Base-by-base conservation (phyloP, 2,888 invertebrate species). In the Heterodera filipjevi region DNA sequence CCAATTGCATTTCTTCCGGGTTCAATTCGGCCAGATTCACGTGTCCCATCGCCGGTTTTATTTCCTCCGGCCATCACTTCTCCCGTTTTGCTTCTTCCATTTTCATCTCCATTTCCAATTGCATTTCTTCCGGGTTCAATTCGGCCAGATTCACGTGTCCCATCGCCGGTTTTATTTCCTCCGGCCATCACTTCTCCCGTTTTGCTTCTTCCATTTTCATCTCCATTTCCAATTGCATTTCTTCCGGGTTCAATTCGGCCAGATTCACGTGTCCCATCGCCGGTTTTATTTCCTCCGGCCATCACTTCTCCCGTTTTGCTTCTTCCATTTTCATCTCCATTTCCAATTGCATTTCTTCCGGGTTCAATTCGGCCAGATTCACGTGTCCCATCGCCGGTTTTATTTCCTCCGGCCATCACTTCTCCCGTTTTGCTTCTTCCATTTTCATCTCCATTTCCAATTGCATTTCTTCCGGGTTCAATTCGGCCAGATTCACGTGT, bases 381-480 rank as follows among this genome's bases (percentile, higher is more conserved):
- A n/a, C n/a, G n/a, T 72, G 39, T 19, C 19, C 19, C 39, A 35
- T 12, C 39, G 22, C 19, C 27, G 3, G 14, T 79, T 10, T 81
- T 73, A 19, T 76, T 27, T 19, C 80, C 76, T 22, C 76, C 80
- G 14, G 33, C 53, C 64, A 73, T 77, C 39, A 73, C 79, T n/a
- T 64, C 79, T 35, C 66, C 76, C 6, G 59, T 27, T 44, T 72
- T 59, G 16, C 80, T 79, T 27, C 81, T 82, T 19, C 82, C 82
- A 71, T 44, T 39, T 1, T 66, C 33, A 71, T 64, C 74, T 33
- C 30, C 46, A 16, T 46, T 16, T 66, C 14, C 19, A 30, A 19
- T 35, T 19, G 32, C 71, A 49, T 49, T 49, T 3, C 30, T 71
- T 71, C 33, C 71, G 14, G 71, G 1, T n/a, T 10, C 32, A 12